Evolutionary conservation across 2,797 vertebrate species (phyloP).

Genomic region (Ctenopoma multispine): DNA sequence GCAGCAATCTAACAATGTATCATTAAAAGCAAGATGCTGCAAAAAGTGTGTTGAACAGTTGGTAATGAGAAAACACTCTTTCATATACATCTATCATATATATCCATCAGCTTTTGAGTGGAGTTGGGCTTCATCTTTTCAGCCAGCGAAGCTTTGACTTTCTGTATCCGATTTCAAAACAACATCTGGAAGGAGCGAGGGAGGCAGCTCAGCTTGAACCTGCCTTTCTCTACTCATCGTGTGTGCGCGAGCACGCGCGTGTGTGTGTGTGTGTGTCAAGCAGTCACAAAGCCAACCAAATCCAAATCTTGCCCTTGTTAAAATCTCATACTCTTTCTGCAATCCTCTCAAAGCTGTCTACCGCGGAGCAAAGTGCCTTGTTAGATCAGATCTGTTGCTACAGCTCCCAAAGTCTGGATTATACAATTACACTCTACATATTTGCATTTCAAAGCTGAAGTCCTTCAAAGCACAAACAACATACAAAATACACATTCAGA

Average conservation of each 20-base stretch:
- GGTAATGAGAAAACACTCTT: too few species aligned
- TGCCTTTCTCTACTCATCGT: slow-evolving; percentile 57
- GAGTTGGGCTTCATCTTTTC: slow-evolving; percentile 34
- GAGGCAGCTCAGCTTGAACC: slow-evolving; percentile 52
- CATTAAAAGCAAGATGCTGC: too few species aligned
- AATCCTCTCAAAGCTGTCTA: slow-evolving; percentile 73
- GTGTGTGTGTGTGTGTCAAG: slow-evolving; percentile 47
- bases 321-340: slow-evolving; percentile 59
- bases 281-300: slow-evolving; percentile 68
- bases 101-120: slow-evolving; percentile 28
- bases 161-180: slow-evolving; percentile 54
- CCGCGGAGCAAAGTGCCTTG: slow-evolving; percentile 65
- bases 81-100: slow-evolving; percentile 10
- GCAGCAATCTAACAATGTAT: neutral
- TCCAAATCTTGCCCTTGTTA: slow-evolving; percentile 77
- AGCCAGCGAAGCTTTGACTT: slow-evolving; percentile 41
- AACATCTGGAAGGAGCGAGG: slow-evolving; percentile 49
- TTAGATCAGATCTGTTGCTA: slow-evolving; percentile 71
- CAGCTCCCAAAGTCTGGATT: slow-evolving; percentile 60
- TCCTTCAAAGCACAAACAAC: slow-evolving; percentile 48
- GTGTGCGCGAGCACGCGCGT: neutral
- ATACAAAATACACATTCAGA: slow-evolving; percentile 6
- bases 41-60: too few species aligned
- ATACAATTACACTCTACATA: slow-evolving; percentile 68
- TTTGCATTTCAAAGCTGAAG: slow-evolving; percentile 70